Conservation (phyloP, 2,797 vertebrate genomes). For the Acrossocheilus fasciatus region DNA sequence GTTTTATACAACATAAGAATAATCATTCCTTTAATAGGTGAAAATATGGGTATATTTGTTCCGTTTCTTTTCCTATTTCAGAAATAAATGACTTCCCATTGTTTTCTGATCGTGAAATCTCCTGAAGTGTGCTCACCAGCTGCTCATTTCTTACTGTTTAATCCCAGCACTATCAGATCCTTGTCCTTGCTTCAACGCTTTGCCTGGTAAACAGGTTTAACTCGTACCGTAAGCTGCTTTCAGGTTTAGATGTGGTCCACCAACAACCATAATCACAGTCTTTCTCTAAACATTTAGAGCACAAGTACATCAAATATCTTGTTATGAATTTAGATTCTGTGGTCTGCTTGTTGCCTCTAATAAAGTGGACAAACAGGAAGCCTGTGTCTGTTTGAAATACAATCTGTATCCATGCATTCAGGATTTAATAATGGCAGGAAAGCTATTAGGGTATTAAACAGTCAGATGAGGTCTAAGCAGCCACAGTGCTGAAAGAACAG, state of each 20-base stretch:
- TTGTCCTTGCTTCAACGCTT: conserved; percentile 65
- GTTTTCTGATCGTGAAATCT: conserved; percentile 20
- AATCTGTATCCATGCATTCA: conserved; percentile 20
- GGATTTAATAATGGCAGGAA: conserved; percentile 45
- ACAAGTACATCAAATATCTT: neutral
- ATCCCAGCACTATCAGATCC: conserved; percentile 47
- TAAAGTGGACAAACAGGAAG: conserved; percentile 43
- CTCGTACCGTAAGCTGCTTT: conserved; percentile 77
- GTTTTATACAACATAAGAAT: neutral
- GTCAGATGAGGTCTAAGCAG: conserved; percentile 61
- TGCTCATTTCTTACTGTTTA: conserved; percentile 51
- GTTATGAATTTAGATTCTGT: neutral
- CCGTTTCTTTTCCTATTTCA: neutral
- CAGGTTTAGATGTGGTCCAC: conserved; percentile 66
- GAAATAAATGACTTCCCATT: neutral
- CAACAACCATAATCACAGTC: conserved; percentile 29
- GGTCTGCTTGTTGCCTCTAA: conserved; percentile 12
- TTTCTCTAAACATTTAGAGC: conserved; percentile 21
- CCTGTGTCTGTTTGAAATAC: conserved; percentile 6
- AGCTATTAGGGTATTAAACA: conserved; percentile 59
- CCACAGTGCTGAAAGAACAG: conserved; percentile 54
- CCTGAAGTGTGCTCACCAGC: conserved; percentile 34
- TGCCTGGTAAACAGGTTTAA: conserved; percentile 71
- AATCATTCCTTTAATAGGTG: neutral
- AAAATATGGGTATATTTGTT: neutral